Conservation (phyloP, 2,113 vertebrate genomes). For the Astur gentilis region DNA sequence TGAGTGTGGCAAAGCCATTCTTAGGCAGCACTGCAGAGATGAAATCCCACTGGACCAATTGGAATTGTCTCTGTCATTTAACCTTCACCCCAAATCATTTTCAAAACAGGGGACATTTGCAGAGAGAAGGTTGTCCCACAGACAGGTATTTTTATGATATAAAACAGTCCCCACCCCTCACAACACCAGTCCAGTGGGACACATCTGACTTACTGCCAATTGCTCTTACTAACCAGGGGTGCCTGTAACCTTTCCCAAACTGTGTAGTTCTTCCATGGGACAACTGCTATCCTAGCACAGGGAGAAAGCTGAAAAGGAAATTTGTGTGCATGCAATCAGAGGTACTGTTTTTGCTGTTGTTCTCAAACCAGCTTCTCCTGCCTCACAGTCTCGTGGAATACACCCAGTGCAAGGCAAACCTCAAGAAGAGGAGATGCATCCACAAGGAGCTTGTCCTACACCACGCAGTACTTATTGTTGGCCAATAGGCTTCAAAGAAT, state of each 20-base stretch:
- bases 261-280: neutral
- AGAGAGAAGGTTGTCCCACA: neutral
- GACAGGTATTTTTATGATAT: neutral
- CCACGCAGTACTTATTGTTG: accelerated
- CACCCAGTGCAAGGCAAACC: neutral
- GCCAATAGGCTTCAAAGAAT: neutral
- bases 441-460: neutral
- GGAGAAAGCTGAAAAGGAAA: neutral
- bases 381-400: neutral
- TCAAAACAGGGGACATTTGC: neutral
- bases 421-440: neutral
- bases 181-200: neutral
- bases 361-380: neutral
- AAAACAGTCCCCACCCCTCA: neutral
- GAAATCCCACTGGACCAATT: neutral
- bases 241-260: neutral
- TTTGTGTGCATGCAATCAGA: neutral
- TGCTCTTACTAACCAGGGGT: neutral
- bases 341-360: neutral
- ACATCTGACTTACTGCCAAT: neutral
- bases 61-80: neutral
- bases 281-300: neutral
- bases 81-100: neutral
- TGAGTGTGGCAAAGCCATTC: neutral
- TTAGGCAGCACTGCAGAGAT: neutral